Base-by-base conservation (phyloP, 2,888 invertebrate species). In the Tetanocera ferruginea region DNA sequence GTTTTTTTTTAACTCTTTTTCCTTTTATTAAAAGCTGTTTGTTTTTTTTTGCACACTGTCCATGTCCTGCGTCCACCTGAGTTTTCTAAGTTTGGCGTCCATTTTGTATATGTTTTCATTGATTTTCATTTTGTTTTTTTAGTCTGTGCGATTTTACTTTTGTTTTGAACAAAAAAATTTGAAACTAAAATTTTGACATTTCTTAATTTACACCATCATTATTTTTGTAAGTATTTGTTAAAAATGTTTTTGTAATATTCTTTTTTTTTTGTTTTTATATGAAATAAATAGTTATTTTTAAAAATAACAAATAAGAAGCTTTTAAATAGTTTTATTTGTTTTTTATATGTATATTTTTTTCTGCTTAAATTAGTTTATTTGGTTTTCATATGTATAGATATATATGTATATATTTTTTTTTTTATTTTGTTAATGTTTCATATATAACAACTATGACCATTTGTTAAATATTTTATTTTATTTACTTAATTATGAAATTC, bases 141-240 rank as follows among this genome's bases (percentile, higher is more conserved):
- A 14, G 11, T 60, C 25, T 28, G 25, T 28, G 6, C 19, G 62
- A 25, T 51, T 62, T 72, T 51, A 69, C 0, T 28, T 66, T 78
- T 51, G 8, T 52, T 76, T 23, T 19, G 3, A 49, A 49, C 19
- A 11, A 23, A 17, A 70, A 23, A 43, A 52, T 9, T 51, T 43
- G 11, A 67, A 70, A 51, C 75, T 69, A 77, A 73, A 73, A 76
- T 31, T 55, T 66, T 71, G 69, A 17, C 28, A 5, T 62, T 55
- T 79, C 76, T 82, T 81, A 82, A 81, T 82, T 81, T 81, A 81
- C 81, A 81, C 81, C 81, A 81, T 81, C 81, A 81, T 81, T 69
- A 31, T 60, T 62, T 69, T 66, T 69, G 8, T 69, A 31, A 19
- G 23, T 69, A 28, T 55, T 55, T n/a, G 17, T 19, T 23, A 4